Percentiles rank a stretch among this genome's conserved stretches.
Conservation (phyloP, 2,888 invertebrate genomes). For the Psococerastis gibbosa region DNA sequence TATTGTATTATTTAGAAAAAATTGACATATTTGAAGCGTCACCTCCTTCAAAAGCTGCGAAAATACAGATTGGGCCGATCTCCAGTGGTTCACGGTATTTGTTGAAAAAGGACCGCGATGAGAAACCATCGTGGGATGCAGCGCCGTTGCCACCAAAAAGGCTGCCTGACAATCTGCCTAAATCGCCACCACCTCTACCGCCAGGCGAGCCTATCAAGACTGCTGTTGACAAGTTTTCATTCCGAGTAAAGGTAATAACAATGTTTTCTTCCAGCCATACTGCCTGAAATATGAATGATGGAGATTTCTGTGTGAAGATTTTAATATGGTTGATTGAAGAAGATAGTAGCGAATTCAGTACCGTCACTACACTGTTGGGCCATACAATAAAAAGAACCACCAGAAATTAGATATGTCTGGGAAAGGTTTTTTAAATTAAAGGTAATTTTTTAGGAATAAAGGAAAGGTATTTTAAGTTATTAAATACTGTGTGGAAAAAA, state of each 20-base stretch:
- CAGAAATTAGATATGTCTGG: no score
- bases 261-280: background rate
- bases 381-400: no score
- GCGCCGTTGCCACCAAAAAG: slow-evolving; percentile 26
- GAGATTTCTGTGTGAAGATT: no score
- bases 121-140: slow-evolving; percentile 21
- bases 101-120: slow-evolving; percentile 16
- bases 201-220: slow-evolving; percentile 22
- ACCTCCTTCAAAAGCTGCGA: slow-evolving; percentile 28
- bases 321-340: no score
- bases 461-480: no score
- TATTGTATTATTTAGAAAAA: no score
- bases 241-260: slow-evolving; percentile 7
- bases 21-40: slow-evolving; percentile 23
- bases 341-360: no score
- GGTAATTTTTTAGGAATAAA: no score
- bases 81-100: slow-evolving; percentile 27
- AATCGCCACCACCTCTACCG: slow-evolving; percentile 22
- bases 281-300: no score
- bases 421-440: no score
- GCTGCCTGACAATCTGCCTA: slow-evolving; percentile 18
- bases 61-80: slow-evolving; percentile 31
- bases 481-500: no score
- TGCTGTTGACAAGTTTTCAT: slow-evolving; percentile 8
- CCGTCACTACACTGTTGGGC: no score